phyloP scores from a whole-genome alignment of 2,888 invertebrate genomes.

The Synanthedon myopaeformis region DNA sequence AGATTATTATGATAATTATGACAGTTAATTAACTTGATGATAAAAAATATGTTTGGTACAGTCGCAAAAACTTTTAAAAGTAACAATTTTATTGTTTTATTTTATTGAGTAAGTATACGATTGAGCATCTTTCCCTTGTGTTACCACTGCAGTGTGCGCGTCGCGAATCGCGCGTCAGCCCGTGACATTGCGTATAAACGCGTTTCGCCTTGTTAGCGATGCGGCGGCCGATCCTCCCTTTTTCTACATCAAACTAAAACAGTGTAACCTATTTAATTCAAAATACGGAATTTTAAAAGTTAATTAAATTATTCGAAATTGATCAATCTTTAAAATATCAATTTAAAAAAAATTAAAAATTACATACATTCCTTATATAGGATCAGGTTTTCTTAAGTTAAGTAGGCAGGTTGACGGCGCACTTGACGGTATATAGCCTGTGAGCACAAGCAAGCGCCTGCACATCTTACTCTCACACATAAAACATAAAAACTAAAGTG shows the following conservation, averaged over 20 bases:
- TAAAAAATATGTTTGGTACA: not conserved
- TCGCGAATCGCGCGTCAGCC: slow-evolving; percentile 49
- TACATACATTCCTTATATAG: not conserved
- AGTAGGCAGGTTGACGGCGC: no score
- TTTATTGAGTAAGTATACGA: not conserved
- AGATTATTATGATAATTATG: no score
- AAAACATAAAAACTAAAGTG: no score
- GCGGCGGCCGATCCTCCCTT: slow-evolving; percentile 11
- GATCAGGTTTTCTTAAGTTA: no score
- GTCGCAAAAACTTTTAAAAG: not conserved
- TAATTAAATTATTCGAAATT: not conserved
- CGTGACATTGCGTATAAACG: slow-evolving; percentile 45
- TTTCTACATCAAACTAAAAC: not conserved
- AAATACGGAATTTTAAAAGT: not conserved
- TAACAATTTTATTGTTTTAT: not conserved
- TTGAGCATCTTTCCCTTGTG: not conserved
- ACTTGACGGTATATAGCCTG: no score
- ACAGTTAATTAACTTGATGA: not conserved
- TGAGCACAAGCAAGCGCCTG: no score
- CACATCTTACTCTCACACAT: no score
- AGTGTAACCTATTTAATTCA: not conserved
- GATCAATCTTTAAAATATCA: not conserved
- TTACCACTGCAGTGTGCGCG: slow-evolving; percentile 28
- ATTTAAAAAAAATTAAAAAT: not conserved
- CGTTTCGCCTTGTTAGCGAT: slow-evolving; percentile 43